Base-by-base conservation (phyloP, 2,888 invertebrate species). In the Tinea pellionella region DNA sequence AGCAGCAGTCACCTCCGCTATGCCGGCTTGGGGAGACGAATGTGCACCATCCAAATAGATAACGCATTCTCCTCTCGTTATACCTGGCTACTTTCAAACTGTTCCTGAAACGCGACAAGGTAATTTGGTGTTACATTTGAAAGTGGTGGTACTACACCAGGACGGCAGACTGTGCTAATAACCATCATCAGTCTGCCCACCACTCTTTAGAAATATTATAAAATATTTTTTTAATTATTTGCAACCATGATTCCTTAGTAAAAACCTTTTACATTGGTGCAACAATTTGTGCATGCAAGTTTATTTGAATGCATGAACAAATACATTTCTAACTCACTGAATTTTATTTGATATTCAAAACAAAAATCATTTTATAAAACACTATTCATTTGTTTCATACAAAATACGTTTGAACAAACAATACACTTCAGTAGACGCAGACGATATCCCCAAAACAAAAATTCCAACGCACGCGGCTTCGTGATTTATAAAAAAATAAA, bases 321-420 rank as follows among this genome's bases (percentile, higher is more conserved):
- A 62, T 56, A 60, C 53, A 61, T 53, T 61, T 62, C 61, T 60
- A 58, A 62, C 43, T 59, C 61, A 63, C 57, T 64, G 62, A 64
- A 43, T 62, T 56, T 53, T 15, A 47, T 16, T 12, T 53, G 24
- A 4, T 16, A 53, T 53, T 53, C 53, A 18, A 53, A 53, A 53
- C 53, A 53, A 53, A 53, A 53, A 24, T 53, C 18, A 19, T 11
- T 53, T 53, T 24, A 16, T 53, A n/a, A 53, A 53, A 53, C 51
- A 13, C 51, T 16, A 16, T 53, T 53, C 53, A 47, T 47, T 47
- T 47, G 47, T 47, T 47, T 16, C 47, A 15, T 2, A 37, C 16
- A 16, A 13, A n/a, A 16, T 47, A n/a, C 47, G 47, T 15, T 47
- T 47, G 15, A 47, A 47, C 9, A 47, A 47, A 16, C 47, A 47